Evolutionary conservation across 1,140 invertebrate genomes (phyloP).

Genomic region (Drosophila ogumai): DNA sequence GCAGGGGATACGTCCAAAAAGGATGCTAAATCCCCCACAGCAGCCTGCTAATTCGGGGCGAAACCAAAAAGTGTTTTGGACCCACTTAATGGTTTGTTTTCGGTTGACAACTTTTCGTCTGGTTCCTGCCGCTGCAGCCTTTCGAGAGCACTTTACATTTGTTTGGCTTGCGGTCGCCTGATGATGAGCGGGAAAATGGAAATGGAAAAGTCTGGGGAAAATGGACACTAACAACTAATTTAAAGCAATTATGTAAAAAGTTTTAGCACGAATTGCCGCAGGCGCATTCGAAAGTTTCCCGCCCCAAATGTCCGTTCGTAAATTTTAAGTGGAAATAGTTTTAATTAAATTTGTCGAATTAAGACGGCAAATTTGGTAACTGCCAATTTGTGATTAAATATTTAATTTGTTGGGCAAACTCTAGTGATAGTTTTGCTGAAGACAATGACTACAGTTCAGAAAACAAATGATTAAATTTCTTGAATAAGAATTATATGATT

Average conservation of each 20-base stretch:
- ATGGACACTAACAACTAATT: slow-evolving; percentile 78
- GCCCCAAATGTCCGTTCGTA: slow-evolving; percentile 65
- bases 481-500: neutral
- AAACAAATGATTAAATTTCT: neutral
- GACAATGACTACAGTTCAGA: neutral
- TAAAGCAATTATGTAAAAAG: slow-evolving; percentile 82
- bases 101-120: slow-evolving; percentile 77
- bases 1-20: slow-evolving; percentile 29
- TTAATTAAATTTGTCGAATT: slow-evolving; percentile 80
- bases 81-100: slow-evolving; percentile 83
- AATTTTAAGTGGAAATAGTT: slow-evolving; percentile 71
- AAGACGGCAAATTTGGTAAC: slow-evolving; percentile 58
- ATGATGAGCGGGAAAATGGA: slow-evolving; percentile 6
- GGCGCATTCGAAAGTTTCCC: slow-evolving; percentile 58
- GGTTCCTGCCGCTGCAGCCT: slow-evolving; percentile 29
- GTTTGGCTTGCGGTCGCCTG: slow-evolving; percentile 64
- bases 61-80: slow-evolving; percentile 65
- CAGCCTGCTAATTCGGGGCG: slow-evolving; percentile 62
- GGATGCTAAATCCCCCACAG: slow-evolving; percentile 25
- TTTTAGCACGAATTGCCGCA: slow-evolving; percentile 49
- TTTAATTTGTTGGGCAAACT: slow-evolving; percentile 34
- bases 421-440: too few relatives aligned
- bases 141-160: slow-evolving; percentile 61
- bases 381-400: slow-evolving; percentile 49
- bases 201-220: slow-evolving; percentile 6